These are phyloP conservation scores for Tiphia femorata DNA, from an alignment of 2,888 invertebrate species.

Conservation along the genomic window DNA sequence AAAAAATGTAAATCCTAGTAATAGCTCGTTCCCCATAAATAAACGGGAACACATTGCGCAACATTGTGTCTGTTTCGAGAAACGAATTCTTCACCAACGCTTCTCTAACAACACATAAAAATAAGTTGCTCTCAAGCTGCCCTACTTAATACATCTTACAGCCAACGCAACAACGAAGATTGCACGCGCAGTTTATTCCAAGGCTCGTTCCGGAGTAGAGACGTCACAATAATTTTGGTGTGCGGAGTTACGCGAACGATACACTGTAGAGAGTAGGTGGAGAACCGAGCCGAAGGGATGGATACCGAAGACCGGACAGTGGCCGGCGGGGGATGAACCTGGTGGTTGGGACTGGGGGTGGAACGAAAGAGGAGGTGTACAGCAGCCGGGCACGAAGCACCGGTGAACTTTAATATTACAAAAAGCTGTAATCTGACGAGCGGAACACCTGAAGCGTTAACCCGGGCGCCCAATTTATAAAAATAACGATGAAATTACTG, in stretches of 20 bases:
- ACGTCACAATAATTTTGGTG: constrained; percentile 31
- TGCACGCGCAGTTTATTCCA: too few species aligned
- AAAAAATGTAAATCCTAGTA: too few species aligned
- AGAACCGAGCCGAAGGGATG: neutral
- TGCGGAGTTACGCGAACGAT: constrained; percentile 20
- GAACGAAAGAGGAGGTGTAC: neutral
- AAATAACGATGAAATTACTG: constrained; percentile 69
- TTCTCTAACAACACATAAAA: too few species aligned
- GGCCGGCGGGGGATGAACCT: constrained; percentile 9
- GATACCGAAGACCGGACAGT: constrained; percentile 13
- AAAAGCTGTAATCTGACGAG: constrained; percentile 64
- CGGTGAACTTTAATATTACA: constrained; percentile 61
- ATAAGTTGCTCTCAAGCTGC: too few species aligned
- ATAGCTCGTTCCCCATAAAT: too few species aligned
- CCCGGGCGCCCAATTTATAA: constrained; percentile 67
- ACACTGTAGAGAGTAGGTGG: constrained; percentile 11
- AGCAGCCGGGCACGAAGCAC: constrained; percentile 3
- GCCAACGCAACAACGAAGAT: too few species aligned
- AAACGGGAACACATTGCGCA: too few species aligned
- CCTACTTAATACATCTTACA: too few species aligned
- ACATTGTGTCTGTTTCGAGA: too few species aligned
- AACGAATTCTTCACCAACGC: too few species aligned
- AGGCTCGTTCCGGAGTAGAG: too few species aligned
- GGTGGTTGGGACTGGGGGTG: neutral
- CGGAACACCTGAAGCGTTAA: constrained; percentile 65